These are phyloP conservation scores for Carassius gibelio DNA, from an alignment of 2,113 vertebrate genomes.

Conservation along the genomic window DNA sequence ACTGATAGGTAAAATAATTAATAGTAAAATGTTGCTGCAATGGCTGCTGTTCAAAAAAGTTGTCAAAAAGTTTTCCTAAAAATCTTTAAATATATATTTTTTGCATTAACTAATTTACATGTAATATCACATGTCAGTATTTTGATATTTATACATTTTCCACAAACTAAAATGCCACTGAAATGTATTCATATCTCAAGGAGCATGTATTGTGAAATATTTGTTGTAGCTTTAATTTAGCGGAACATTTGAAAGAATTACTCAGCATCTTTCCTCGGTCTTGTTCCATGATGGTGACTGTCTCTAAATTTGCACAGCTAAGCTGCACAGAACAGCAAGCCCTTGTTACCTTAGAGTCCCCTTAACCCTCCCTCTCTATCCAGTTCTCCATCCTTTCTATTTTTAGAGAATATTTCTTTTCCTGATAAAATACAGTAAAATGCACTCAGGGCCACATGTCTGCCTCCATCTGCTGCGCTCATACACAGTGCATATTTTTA, in stretches of 20 bases:
- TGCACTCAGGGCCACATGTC: slow-evolving; percentile 57
- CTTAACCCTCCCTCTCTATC: slow-evolving; percentile 17
- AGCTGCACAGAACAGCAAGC: slow-evolving; percentile 18
- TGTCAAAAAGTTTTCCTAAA: neutral
- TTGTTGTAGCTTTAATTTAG: neutral
- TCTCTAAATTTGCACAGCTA: slow-evolving; percentile 28
- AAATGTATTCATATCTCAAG: neutral
- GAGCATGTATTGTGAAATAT: neutral
- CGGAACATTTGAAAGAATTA: slow-evolving; percentile 26
- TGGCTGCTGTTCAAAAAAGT: neutral
- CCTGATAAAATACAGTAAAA: slow-evolving; percentile 60
- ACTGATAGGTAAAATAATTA: neutral
- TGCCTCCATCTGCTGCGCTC: slow-evolving; percentile 44
- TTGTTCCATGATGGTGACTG: neutral
- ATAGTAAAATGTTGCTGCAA: neutral
- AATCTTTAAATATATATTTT: too few species aligned
- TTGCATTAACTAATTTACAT: too few species aligned
- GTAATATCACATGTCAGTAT: neutral
- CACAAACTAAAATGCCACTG: neutral
- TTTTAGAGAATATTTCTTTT: slow-evolving; percentile 52
- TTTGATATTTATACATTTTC: neutral
- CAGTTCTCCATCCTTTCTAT: slow-evolving; percentile 44
- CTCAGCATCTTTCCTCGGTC: slow-evolving; percentile 27
- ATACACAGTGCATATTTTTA: slow-evolving; percentile 30
- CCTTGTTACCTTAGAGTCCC: slow-evolving; percentile 38